Conservation (phyloP, 2,888 invertebrate species). For the Ichneumoninae sp. region DNA sequence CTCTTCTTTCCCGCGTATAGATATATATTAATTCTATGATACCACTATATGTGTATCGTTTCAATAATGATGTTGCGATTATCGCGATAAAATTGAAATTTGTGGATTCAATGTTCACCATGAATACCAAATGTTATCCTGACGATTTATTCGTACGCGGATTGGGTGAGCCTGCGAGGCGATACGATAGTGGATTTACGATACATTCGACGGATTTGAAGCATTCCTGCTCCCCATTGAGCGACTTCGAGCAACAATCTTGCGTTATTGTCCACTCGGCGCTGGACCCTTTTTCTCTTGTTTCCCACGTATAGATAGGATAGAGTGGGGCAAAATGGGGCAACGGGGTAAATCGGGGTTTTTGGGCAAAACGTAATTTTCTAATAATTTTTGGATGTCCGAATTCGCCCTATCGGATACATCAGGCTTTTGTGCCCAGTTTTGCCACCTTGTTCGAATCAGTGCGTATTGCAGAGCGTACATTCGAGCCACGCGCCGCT, state of each 20-base stretch:
- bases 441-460: no score
- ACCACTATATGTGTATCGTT: neutral
- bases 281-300: no score
- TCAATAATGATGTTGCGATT: neutral
- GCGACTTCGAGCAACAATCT: neutral
- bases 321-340: no score
- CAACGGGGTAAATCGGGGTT: no score
- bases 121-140: neutral
- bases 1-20: neutral
- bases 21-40: constrained; percentile 14
- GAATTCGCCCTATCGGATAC: no score
- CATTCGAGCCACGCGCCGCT: neutral
- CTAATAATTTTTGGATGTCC: no score
- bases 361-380: no score
- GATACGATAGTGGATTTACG: no score
- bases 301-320: no score
- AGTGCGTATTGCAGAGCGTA: neutral
- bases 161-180: neutral
- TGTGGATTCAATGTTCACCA: neutral
- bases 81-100: neutral
- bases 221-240: neutral
- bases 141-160: neutral
- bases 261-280: neutral
- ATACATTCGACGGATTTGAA: neutral
- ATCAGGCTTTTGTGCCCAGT: no score